Evolutionary conservation across 2,113 vertebrate genomes (phyloP).

Genomic region (Chaetorhynchus papuensis): DNA sequence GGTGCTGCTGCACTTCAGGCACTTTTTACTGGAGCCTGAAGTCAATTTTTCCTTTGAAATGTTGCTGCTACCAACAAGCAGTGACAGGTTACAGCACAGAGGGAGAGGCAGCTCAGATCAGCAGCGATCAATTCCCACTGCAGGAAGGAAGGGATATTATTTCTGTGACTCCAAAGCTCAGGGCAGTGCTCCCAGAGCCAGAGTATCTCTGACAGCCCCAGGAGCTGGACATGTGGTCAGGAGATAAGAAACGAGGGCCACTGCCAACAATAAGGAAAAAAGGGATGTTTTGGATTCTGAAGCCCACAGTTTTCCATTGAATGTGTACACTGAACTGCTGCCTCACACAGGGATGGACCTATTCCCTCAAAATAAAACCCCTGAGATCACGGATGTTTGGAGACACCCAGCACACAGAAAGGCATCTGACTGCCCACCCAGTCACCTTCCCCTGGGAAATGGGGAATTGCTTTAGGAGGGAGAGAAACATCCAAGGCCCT

Average conservation of each 20-base stretch:
- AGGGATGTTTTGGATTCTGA: slow-evolving; percentile 8
- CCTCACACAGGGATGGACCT: not conserved
- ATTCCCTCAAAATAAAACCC: not conserved
- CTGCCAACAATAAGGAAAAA: not conserved
- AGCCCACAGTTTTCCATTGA: not conserved
- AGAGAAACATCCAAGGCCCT: not conserved
- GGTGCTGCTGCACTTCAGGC: not conserved
- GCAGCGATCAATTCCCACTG: not conserved
- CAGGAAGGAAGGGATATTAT: not conserved
- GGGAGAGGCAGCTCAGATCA: not conserved
- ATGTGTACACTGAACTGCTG: not conserved
- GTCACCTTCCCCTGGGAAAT: not conserved
- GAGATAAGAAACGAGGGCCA: slow-evolving; percentile 16
- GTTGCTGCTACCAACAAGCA: not conserved
- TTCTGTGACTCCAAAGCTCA: not conserved
- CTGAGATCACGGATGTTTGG: not conserved
- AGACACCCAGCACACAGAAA: not conserved
- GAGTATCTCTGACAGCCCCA: not conserved
- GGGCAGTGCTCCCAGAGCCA: not conserved
- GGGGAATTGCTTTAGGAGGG: not conserved
- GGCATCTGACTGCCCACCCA: not conserved
- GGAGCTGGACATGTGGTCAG: not conserved
- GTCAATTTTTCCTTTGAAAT: not conserved
- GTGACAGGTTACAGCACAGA: not conserved
- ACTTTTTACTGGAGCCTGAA: not conserved